These are phyloP conservation scores for Neoniphon sammara DNA, from an alignment of 2,797 vertebrate species.

Conservation along the genomic window DNA sequence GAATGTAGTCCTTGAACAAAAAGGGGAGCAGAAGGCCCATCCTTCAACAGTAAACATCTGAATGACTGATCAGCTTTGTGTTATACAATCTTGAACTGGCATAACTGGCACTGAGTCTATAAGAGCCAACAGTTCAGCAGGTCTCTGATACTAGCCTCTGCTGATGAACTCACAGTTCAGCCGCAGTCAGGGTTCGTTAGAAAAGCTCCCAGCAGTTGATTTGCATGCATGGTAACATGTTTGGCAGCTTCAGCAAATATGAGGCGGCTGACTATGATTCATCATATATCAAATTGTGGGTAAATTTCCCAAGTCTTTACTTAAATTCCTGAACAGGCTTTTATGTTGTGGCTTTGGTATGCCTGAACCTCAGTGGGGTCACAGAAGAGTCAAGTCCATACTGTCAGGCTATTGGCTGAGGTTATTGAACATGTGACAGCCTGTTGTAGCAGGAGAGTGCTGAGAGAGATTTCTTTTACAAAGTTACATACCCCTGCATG, in stretches of 20 bases:
- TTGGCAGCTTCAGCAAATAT: slow-evolving; percentile 26
- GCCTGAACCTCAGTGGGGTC: slow-evolving; percentile 50
- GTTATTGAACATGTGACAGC: slow-evolving; percentile 40
- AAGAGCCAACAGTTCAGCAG: slow-evolving; percentile 1
- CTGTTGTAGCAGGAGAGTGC: slow-evolving; percentile 21
- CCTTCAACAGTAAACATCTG: background rate
- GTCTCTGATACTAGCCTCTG: background rate
- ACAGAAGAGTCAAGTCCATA: slow-evolving; percentile 43
- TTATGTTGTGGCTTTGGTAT: slow-evolving; percentile 60
- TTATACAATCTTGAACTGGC: background rate
- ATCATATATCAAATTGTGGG: slow-evolving; percentile 48
- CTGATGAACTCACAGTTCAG: slow-evolving; percentile 11
- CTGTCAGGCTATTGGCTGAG: slow-evolving; percentile 25
- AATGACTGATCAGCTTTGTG: background rate
- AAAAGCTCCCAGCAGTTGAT: background rate
- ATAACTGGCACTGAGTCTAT: background rate
- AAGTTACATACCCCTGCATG: slow-evolving; percentile 9
- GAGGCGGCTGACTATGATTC: slow-evolving; percentile 45
- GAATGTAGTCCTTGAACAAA: background rate
- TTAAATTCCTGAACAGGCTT: slow-evolving; percentile 25
- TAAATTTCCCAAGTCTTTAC: slow-evolving; percentile 32
- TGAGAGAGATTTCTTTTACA: background rate
- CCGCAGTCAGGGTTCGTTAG: background rate
- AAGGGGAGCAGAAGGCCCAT: background rate
- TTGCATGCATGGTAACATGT: slow-evolving; percentile 24